Evolutionary conservation across 1,140 invertebrate species (phyloP), one percentile per base, ranked within the genome.

Genomic region (Globodera ellingtonae): DNA sequence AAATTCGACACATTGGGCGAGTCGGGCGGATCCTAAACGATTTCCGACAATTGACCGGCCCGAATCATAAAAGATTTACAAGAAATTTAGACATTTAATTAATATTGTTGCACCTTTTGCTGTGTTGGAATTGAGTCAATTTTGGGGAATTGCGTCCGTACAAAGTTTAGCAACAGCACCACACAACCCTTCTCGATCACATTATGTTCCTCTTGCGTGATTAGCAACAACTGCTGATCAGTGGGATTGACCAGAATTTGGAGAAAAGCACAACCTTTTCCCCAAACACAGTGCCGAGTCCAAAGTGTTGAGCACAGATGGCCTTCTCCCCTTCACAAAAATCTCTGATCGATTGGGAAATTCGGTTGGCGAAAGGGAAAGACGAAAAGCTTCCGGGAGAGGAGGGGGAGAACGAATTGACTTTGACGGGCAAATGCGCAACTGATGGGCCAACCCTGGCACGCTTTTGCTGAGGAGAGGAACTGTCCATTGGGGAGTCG

Each of bases 161-260:
- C 67, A 35, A 70, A 47, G 24, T 35, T 47, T 13, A 70, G 10
- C 67, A 70, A 9, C 0, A 70, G 46, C 67, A 44, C 46, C 9
- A 70, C 67, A 15, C 67, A 35, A 35, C 67, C n/a, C 24, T 21
- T 24, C 6, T 70, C 67, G 24, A 70, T 70, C 8, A 4, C 4
- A 10, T 6, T 70, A 35, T 70, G 18, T 18, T 70, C 67, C 5
- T 70, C 67, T 6, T 47, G 46, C 10, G 46, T 70, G 67, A 70
- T 35, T 21, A 18, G 67, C 24, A 10, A 10, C 67, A 70, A 35
- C 67, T 70, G 67, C 67, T 70, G 67, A 70, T 70, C 67, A 44
- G 67, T 18, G 10, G 4, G 18, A 70, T 21, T 70, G 24, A 70
- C 18, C 67, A 67, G 35, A 7, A 70, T 47, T 70, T 65, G 13